Evolutionary conservation across 2,888 invertebrate genomes (phyloP), one percentile per base, ranked within the genome.

Genomic region (Mythimna ferrago): DNA sequence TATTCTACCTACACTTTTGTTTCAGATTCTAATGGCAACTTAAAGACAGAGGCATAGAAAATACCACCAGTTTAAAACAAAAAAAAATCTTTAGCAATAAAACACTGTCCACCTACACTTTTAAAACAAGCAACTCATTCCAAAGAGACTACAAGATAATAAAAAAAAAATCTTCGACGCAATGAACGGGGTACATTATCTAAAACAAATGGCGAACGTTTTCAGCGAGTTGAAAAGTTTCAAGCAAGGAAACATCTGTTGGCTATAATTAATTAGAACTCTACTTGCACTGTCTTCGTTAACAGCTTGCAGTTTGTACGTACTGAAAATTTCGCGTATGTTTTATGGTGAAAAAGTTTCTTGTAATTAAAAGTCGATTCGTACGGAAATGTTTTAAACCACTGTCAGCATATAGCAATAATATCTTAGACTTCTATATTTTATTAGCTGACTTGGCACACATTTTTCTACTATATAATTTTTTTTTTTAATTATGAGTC

Each of bases 181-280:
- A 82, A 78, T 65, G 26, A 70, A 73, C 68, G 80, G 53, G 70
- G 73, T 70, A 73, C 71, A 82, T 79, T 83, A 76, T 73, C 71
- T 70, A 66, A 85, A 83, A 73, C 79, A 82, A 80, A 86, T 38
- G 67, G 73, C 65, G 63, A 78, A 83, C 66, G 67, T 73, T 85
- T 73, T 64, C 65, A 73, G 67, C 66, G 63, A 78, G 78, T 75
- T 86, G 73, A 69, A 77, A 84, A 84, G 73, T 82, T 80, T 71
- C 48, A 44, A 48, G 71, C 79, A 73, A 73, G 77, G 83, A 72
- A 86, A 78, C 87, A 87, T 81, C 86, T 86, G 85, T 80, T 79
- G 76, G 80, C 71, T 81, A 83, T 86, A 86, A 89, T 88, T 88
- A 89, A 89, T 89, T 86, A 81, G 73, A 81, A 77, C 77, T 74